A percentile compares a stretch with the other conserved stretches of the same genome.
Evolutionary conservation across 2,797 vertebrate species (phyloP).

Genomic region (Cynopterus sphinx): DNA sequence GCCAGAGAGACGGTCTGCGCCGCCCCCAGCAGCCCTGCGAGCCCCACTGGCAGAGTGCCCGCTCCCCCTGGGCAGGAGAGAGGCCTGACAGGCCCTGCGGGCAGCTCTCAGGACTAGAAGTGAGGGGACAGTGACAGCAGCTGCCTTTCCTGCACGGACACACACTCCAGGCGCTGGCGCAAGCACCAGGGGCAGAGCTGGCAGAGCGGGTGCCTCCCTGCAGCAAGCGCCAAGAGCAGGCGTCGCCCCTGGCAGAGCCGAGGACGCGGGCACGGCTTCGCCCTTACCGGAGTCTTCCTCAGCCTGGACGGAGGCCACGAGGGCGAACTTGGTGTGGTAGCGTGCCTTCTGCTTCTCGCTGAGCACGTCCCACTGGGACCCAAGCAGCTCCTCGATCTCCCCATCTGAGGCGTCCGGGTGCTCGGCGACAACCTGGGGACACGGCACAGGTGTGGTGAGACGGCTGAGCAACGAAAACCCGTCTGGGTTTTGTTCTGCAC

Average conservation of each 20-base stretch:
- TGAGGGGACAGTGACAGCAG: not conserved
- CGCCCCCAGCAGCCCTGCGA: not conserved
- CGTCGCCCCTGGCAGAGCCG: too few species aligned
- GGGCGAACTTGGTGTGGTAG: conserved; percentile 88
- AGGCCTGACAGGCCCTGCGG: accelerated
- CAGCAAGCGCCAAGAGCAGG: not conserved
- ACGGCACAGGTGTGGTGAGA: not conserved
- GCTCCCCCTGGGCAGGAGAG: conserved; percentile 51
- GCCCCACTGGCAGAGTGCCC: conserved; percentile 66
- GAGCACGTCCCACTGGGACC: conserved; percentile 90
- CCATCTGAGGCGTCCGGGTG: conserved; percentile 88
- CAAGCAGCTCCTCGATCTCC: conserved; percentile 89
- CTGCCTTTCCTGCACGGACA: not conserved
- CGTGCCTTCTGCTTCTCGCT: conserved; percentile 89
- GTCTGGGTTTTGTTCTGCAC: not conserved
- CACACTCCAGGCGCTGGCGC: conserved; percentile 74
- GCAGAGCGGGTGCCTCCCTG: conserved; percentile 69
- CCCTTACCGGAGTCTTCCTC: conserved; percentile 89
- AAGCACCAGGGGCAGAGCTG: conserved; percentile 71
- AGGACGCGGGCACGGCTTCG: not conserved
- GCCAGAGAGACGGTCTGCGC: not conserved
- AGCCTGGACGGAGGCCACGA: conserved; percentile 86
- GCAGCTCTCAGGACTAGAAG: not conserved
- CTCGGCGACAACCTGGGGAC: conserved; percentile 86
- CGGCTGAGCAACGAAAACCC: accelerated